A percentile compares a stretch with the other conserved stretches of the same genome.
Conservation (phyloP, 2,888 invertebrate species). For the Archips xylosteana region DNA sequence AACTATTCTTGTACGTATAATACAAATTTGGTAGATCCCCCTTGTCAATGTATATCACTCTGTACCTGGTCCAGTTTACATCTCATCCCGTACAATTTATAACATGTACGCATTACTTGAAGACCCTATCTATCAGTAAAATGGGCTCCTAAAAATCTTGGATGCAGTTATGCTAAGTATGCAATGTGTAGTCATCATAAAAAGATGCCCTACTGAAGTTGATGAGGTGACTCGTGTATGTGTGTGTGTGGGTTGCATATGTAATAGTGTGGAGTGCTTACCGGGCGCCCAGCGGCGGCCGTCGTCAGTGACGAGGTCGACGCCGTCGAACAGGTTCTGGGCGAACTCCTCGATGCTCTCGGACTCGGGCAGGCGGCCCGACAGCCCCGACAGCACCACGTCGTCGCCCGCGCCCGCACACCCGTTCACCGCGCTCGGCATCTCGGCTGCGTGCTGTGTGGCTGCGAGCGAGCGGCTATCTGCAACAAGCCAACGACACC, state of each 20-base stretch:
- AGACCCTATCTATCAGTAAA: too few species aligned
- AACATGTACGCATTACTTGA: too few species aligned
- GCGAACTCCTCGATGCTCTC: conserved; percentile 96
- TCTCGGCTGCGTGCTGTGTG: conserved; percentile 45
- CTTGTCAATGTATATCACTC: too few species aligned
- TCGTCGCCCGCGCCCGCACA: conserved; percentile 81
- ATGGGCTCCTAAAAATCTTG: not conserved
- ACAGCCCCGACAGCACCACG: conserved; percentile 93
- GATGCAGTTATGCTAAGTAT: not conserved
- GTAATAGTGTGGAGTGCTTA: conserved; percentile 44
- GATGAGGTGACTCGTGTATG: not conserved
- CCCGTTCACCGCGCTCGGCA: conserved; percentile 77
- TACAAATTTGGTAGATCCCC: too few species aligned
- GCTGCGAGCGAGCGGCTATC: conserved; percentile 45
- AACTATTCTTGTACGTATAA: too few species aligned
- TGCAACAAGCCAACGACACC: conserved; percentile 56
- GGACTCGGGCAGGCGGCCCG: conserved; percentile 96
- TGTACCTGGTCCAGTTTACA: too few species aligned
- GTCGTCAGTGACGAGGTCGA: conserved; percentile 97
- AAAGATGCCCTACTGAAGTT: not conserved
- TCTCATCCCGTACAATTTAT: too few species aligned
- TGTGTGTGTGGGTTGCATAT: not conserved
- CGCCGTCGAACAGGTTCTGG: conserved; percentile 94
- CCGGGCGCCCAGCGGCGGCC: conserved; percentile 94
- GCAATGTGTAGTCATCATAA: not conserved